Evolutionary conservation across 2,888 invertebrate genomes (phyloP).

Genomic region (Limnephilus marmoratus): DNA sequence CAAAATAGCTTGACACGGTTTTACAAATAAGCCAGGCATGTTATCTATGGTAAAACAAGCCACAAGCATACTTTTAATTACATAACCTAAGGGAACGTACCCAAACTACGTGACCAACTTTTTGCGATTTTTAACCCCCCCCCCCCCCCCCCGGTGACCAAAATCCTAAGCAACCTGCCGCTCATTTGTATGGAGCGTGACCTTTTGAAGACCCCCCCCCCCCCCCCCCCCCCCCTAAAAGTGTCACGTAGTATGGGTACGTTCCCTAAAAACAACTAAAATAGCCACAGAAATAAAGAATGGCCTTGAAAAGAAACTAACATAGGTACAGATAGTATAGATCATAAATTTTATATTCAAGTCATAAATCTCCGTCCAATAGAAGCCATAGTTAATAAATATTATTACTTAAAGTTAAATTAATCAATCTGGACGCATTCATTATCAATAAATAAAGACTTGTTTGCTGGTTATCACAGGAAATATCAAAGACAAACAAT

Average conservation of each 20-base stretch:
- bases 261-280: background rate
- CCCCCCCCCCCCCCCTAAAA: too few species aligned
- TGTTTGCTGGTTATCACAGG: conserved; percentile 2
- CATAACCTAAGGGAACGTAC: too few species aligned
- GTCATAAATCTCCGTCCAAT: background rate
- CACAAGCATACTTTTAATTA: background rate
- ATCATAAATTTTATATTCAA: background rate
- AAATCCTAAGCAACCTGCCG: too few species aligned
- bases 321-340: background rate
- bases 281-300: background rate
- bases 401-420: background rate
- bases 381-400: background rate
- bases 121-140: too few species aligned
- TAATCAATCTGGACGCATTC: background rate
- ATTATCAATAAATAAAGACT: background rate
- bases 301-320: background rate
- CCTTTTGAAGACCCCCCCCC: too few species aligned
- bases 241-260: too few species aligned
- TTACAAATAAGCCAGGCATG: background rate
- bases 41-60: background rate
- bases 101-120: too few species aligned
- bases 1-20: background rate
- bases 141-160: too few species aligned
- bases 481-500: background rate
- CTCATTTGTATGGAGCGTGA: too few species aligned